Conservation (phyloP, 2,113 vertebrate genomes). For the Brachyhypopomus occidentalis region DNA sequence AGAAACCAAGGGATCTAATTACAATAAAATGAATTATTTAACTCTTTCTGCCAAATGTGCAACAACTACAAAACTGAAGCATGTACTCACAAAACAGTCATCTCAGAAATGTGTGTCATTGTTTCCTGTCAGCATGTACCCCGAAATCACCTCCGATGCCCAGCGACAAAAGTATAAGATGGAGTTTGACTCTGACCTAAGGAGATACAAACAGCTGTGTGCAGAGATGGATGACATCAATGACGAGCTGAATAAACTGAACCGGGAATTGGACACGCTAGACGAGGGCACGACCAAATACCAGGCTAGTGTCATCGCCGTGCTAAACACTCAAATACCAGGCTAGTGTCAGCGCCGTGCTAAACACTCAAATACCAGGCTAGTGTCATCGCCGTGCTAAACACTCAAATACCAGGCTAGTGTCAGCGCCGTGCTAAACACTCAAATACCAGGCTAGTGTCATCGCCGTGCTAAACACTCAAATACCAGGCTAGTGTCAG, state of each 20-base stretch:
- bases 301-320: constrained; percentile 69
- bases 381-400: too few species aligned
- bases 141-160: constrained; percentile 73
- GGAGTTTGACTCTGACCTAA: constrained; percentile 81
- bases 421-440: too few species aligned
- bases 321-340: background rate
- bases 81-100: background rate
- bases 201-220: constrained; percentile 81
- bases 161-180: constrained; percentile 80
- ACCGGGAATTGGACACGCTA: constrained; percentile 77
- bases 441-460: too few species aligned
- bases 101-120: background rate
- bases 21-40: too few species aligned
- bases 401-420: too few species aligned
- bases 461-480: too few species aligned
- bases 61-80: background rate
- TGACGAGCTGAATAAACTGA: constrained; percentile 81
- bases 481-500: too few species aligned
- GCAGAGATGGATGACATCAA: constrained; percentile 83
- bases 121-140: constrained; percentile 74
- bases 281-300: constrained; percentile 76
- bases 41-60: too few species aligned
- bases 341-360: too few species aligned
- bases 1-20: too few species aligned
- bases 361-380: too few species aligned